Percentiles rank a stretch among this genome's conserved stretches.
phyloP scores from a whole-genome alignment of 2,113 vertebrate genomes.

The Otocyon megalotis region DNA sequence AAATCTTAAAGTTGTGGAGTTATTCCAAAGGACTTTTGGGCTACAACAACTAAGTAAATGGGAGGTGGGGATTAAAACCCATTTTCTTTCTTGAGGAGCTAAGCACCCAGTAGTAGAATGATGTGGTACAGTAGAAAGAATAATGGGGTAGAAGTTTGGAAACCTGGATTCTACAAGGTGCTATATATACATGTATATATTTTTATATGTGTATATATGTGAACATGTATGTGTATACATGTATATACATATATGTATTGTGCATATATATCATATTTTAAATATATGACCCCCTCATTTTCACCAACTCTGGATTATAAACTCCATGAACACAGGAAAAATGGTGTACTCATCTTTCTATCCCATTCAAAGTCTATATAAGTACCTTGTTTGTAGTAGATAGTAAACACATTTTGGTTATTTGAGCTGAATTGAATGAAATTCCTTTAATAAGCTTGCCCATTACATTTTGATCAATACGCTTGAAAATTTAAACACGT shows the following conservation, averaged over 20 bases:
- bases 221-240: background rate
- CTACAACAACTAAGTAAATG: background rate
- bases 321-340: background rate
- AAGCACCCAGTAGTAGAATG: background rate
- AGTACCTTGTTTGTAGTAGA: background rate
- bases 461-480: background rate
- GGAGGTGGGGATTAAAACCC: background rate
- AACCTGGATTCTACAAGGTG: background rate
- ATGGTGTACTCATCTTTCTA: background rate
- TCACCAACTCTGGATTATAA: conserved; percentile 10
- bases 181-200: background rate
- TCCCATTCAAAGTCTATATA: background rate
- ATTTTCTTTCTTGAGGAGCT: background rate
- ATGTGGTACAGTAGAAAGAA: background rate
- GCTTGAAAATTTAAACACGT: background rate
- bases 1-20: background rate
- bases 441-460: conserved; percentile 1
- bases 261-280: background rate
- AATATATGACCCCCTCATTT: background rate
- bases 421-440: conserved; percentile 38
- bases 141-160: background rate
- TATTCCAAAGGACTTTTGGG: background rate
- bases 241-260: background rate
- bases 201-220: background rate
- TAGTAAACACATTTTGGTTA: background rate